Base-by-base conservation (phyloP, 1,140 invertebrate species). In the Metopolophium dirhodum region DNA sequence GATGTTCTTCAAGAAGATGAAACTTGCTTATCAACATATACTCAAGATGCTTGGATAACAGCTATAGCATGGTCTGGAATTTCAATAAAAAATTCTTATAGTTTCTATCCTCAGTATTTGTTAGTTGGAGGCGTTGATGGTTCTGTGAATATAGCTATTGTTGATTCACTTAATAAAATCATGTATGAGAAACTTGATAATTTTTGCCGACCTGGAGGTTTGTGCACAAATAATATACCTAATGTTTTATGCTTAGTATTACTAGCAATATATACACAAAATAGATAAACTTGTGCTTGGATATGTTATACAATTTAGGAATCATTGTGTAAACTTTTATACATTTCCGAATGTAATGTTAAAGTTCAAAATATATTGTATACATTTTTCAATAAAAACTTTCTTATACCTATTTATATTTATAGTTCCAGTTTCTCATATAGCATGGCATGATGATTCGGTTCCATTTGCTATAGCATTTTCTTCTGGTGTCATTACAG, bases 371-470 rank as follows among this genome's bases (percentile, higher is more conserved):
- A 77, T n/a, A 77, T 18, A 77, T 77, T 77, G 14, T 18, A 77
- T 77, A 30, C 61, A 68, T 68, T 68, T 68, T 30, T 68, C 11
- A 83, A 8, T 83, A 30, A 47, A 86, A 18, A 14, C 30, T 30
- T 30, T 86, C 30, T 86, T 86, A 30, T 86, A 41, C 41, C 41
- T 41, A 86, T n/a, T 14, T 86, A 22, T 54, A 57, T 90, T 95
- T 95, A 89, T 94, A 96, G 96, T 95, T 49, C 95, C 96, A 93
- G 96, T 96, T 82, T 95, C 95, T 68, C 95, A 95, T 91, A 95
- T 96, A 49, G 96, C 95, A 51, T 97, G 96, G 96, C 95, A 95
- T 94, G 95, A 96, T 94, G 96, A 96, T 94, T 95, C 96, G 30
- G 95, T 95, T 91, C 95, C 95, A 82, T 96, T 96, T 95, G 96